Conservation (phyloP, 1,140 invertebrate species). For the Eriocheir sinensis region DNA sequence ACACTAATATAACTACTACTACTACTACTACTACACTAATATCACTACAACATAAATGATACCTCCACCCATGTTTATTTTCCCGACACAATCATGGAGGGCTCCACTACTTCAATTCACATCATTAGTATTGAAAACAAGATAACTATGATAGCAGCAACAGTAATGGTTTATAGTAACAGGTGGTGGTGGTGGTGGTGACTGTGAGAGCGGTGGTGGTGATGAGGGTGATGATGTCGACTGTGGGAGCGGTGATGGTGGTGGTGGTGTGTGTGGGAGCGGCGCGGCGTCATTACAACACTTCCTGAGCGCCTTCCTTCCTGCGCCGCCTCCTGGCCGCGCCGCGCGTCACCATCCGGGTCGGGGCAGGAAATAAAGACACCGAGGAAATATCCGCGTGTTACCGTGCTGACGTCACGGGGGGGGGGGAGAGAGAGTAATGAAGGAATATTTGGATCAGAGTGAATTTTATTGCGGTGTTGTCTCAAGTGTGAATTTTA, state of each 20-base stretch:
- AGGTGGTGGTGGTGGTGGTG: neutral
- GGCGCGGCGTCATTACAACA: neutral
- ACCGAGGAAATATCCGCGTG: neutral
- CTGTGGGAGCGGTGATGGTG: neutral
- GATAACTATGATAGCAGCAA: neutral
- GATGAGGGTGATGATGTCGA: too few species aligned
- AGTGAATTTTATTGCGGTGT: too few species aligned
- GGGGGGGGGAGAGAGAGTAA: neutral
- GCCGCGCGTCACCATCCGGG: neutral
- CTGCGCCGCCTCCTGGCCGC: too few species aligned
- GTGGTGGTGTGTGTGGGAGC: neutral
- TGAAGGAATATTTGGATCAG: neutral
- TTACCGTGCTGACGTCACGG: neutral
- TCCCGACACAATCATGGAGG: too few species aligned
- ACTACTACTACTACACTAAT: slow-evolving; percentile 12
- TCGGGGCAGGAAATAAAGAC: slow-evolving; percentile 1
- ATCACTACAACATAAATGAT: neutral
- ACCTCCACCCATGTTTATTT: too few species aligned
- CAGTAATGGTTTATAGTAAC: neutral
- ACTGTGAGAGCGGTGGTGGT: neutral
- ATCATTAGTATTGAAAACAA: neutral
- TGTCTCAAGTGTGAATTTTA: too few species aligned
- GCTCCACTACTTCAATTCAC: too few species aligned
- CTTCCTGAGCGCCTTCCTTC: neutral
- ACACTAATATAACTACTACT: neutral